Conservation (phyloP, 2,113 vertebrate genomes). For the Albula goreensis region DNA sequence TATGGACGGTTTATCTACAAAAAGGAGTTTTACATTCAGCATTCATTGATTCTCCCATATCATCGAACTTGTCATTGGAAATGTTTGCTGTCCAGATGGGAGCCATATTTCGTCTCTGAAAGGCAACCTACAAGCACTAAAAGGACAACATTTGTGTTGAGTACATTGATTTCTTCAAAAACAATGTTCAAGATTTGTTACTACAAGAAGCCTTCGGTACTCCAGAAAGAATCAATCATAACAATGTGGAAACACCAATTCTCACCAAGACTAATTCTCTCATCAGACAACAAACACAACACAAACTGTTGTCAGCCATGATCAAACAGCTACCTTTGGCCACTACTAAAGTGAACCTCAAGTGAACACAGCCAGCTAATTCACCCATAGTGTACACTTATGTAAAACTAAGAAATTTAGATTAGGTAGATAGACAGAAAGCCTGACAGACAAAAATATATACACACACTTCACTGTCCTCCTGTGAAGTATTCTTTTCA, state of each 20-base stretch:
- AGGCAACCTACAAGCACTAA: not conserved
- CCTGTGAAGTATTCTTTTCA: too few relatives aligned
- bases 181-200: too few relatives aligned
- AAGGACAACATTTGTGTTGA: too few relatives aligned
- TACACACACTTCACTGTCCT: too few relatives aligned
- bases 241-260: not conserved
- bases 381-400: not conserved
- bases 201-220: not conserved
- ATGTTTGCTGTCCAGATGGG: not conserved
- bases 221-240: not conserved
- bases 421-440: not conserved
- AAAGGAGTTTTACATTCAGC: too few relatives aligned
- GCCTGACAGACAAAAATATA: too few relatives aligned
- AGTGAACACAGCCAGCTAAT: too few relatives aligned
- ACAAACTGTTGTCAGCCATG: too few relatives aligned
- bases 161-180: not conserved
- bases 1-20: too few relatives aligned
- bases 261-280: not conserved
- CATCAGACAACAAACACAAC: not conserved
- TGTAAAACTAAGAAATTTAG: not conserved
- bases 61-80: not conserved
- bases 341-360: too few relatives aligned
- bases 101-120: not conserved
- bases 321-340: not conserved
- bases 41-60: not conserved